Evolutionary conservation across 2,888 invertebrate species (phyloP).

Genomic region (Callinectes sapidus): DNA sequence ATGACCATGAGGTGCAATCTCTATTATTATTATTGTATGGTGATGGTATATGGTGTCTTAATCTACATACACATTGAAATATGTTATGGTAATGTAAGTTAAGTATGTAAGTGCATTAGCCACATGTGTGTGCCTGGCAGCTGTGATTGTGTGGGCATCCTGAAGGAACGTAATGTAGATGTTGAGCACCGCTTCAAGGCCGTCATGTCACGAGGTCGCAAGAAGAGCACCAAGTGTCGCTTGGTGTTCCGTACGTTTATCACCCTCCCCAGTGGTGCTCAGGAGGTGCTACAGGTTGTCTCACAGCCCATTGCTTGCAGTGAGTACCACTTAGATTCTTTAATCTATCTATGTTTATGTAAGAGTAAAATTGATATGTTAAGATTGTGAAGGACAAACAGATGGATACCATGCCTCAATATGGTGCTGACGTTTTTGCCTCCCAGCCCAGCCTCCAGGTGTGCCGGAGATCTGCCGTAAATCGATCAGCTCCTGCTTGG

Average conservation of each 20-base stretch:
- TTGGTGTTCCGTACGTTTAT: conserved; percentile 95
- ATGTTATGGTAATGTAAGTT: background rate
- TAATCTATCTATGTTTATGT: background rate
- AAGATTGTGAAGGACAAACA: background rate
- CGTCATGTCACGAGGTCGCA: conserved; percentile 79
- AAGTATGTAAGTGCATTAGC: background rate
- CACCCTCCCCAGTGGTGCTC: conserved; percentile 84
- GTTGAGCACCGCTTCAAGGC: conserved; percentile 84
- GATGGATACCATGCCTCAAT: background rate
- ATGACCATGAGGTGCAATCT: conserved; percentile 82
- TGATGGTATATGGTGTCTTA: background rate
- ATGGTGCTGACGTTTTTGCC: background rate
- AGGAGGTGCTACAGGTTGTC: conserved; percentile 90
- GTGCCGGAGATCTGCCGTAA: conserved; percentile 94
- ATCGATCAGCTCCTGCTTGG: conserved; percentile 87
- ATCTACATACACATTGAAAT: background rate
- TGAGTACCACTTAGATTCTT: conserved; percentile 79
- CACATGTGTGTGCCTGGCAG: conserved; percentile 74
- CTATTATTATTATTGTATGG: background rate
- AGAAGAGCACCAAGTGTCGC: conserved; percentile 95
- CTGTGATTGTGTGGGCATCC: conserved; percentile 97
- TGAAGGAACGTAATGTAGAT: conserved; percentile 96
- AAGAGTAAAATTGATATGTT: background rate
- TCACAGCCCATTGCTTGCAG: conserved; percentile 95
- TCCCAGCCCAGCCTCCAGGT: conserved; percentile 91